Evolutionary conservation across 2,113 vertebrate genomes (phyloP).

Genomic region (Plecturocebus donacophilus): DNA sequence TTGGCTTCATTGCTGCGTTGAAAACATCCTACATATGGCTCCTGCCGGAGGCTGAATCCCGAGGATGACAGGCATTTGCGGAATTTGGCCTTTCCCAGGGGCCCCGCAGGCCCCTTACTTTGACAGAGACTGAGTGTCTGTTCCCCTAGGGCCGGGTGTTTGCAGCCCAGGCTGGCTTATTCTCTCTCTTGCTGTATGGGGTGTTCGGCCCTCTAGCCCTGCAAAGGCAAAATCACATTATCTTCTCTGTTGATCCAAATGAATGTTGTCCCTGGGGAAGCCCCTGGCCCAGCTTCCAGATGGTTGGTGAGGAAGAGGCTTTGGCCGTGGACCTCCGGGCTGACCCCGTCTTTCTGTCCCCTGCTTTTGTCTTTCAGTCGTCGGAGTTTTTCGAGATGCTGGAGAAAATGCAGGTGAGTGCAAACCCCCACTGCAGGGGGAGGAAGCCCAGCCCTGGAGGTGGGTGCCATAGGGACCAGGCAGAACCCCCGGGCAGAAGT

Average conservation of each 20-base stretch:
- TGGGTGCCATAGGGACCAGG: background rate
- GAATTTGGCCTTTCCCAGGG: background rate
- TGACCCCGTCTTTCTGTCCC: background rate
- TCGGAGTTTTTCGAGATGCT: conserved; percentile 95
- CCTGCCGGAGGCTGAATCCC: background rate
- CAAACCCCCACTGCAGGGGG: fast-evolving
- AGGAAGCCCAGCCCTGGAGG: fast-evolving
- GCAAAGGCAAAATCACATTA: conserved; percentile 60
- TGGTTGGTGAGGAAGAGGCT: background rate
- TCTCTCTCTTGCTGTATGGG: background rate
- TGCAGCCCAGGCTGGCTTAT: background rate
- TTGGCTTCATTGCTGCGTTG: background rate
- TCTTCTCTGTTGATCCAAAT: conserved; percentile 60
- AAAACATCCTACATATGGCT: background rate
- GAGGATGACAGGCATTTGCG: background rate
- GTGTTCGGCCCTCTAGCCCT: conserved; percentile 17
- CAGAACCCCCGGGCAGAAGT: background rate
- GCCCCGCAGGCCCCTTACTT: background rate
- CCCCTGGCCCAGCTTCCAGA: background rate
- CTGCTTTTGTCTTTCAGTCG: conserved; percentile 87
- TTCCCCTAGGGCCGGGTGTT: background rate
- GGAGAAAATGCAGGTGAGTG: conserved; percentile 96
- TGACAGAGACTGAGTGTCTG: background rate
- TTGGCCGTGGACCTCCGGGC: background rate
- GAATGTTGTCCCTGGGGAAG: conserved; percentile 27